Base-by-base conservation (phyloP, 1,140 invertebrate species). In the Rhizoglyphus robini region DNA sequence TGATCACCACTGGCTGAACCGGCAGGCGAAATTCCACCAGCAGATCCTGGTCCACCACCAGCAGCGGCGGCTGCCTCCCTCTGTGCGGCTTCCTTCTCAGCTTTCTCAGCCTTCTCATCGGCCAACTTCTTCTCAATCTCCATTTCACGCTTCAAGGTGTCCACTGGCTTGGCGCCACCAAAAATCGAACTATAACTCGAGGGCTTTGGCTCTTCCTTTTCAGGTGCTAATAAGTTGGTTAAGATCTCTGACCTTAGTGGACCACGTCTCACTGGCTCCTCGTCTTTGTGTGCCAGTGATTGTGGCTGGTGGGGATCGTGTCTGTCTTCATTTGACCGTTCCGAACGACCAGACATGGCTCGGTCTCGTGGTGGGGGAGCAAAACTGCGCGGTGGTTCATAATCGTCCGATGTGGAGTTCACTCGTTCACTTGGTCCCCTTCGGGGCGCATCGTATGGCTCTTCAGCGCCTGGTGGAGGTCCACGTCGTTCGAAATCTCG, bases 131-230 rank as follows among this genome's bases (percentile, higher is more conserved):
- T 84, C 76, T 90, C 79, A 63, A 81, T 80, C 70, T 80, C 75
- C 30, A 73, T 68, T 72, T 90, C 87, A 67, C 82, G 81, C 4
- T 88, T 84, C 46, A 87, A 83, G 15, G 92, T 96, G 75, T 96
- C 90, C 0, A 96, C 93, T 5, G 93, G 93, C 75, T 88, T 91
- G 30, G 92, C 93, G 27, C 81, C 85, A 32, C 92, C 92, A 75
- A 94, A 94, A 69, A 94, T 91, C 63, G 87, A 85, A 20, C 75
- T 67, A 1, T 69, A 65, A 15, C 68, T 13, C 27, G 68, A 63
- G 34, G 79, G 51, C 4, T 63, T 48, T 20, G 65, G 63, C 27
- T 70, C 54, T 67, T 68, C 57, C 65, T 84, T 81, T 11, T 32
- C 51, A 8, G 23, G 23, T 11, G 8, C 51, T 32, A 54, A 32